Evolutionary conservation across 2,113 vertebrate genomes (phyloP).

Genomic region (Rattus rattus): DNA sequence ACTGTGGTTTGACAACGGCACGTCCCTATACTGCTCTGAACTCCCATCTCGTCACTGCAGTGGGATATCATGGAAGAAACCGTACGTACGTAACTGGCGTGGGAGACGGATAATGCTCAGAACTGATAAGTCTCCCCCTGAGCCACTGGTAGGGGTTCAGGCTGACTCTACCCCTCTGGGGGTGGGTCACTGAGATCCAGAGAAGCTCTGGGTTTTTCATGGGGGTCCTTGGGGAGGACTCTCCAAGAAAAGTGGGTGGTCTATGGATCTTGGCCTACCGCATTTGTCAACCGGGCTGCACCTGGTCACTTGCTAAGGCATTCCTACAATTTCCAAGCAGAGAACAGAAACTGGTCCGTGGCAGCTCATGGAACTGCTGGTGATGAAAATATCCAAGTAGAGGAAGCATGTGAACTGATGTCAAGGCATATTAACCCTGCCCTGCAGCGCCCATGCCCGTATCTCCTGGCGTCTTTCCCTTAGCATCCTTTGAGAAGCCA

Average conservation of each 20-base stretch:
- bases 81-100: background rate
- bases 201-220: background rate
- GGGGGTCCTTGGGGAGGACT: background rate
- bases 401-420: background rate
- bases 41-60: constrained; percentile 17
- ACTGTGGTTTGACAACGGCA: background rate
- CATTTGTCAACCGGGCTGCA: background rate
- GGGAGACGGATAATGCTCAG: background rate
- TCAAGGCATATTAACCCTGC: background rate
- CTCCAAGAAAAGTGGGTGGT: background rate
- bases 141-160: background rate
- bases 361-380: background rate
- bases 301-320: background rate
- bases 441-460: background rate
- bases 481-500: background rate
- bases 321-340: background rate
- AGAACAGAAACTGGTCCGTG: background rate
- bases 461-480: background rate
- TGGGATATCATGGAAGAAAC: background rate
- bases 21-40: background rate
- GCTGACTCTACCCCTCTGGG: background rate
- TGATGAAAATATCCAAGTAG: background rate
- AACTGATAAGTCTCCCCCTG: background rate
- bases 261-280: background rate
- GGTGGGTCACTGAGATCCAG: background rate